A percentile compares a stretch with the other conserved stretches of the same genome.
Conservation (phyloP, 35 echinoderm and acorn worm species). For the Acanthaster planci region DNA sequence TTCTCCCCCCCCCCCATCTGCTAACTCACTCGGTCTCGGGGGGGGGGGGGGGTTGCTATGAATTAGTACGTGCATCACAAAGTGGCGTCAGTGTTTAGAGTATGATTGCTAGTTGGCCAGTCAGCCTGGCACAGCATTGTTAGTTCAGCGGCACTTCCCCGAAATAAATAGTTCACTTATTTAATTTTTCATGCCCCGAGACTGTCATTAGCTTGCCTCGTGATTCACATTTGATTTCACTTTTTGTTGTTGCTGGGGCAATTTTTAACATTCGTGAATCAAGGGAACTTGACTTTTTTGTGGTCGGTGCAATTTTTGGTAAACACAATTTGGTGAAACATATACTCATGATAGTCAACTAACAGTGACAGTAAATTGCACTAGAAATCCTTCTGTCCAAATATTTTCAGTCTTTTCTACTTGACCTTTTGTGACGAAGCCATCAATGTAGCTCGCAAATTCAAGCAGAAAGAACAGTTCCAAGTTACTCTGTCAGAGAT, state of each 20-base stretch:
- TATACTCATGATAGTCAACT: no score
- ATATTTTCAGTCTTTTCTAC: no score
- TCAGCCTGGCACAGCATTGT: background rate
- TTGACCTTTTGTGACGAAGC: no score
- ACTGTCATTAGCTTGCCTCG: slow-evolving; percentile 10
- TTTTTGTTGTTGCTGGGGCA: slow-evolving; percentile 8
- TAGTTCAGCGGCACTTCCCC: slow-evolving; percentile 12
- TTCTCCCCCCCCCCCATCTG: background rate
- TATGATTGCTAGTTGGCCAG: slow-evolving; percentile 2
- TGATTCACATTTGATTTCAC: slow-evolving; percentile 18
- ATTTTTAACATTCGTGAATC: background rate
- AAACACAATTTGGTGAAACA: no score
- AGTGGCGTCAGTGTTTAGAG: slow-evolving; percentile 21
- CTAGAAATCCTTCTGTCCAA: no score
- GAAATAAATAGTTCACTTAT: slow-evolving; percentile 32
- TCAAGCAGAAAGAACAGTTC: no score
- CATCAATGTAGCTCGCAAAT: no score
- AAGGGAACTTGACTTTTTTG: no score
- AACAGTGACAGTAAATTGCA: no score
- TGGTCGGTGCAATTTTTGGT: no score
- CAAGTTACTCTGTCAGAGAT: no score
- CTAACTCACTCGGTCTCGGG: background rate
- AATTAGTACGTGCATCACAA: slow-evolving; percentile 29
- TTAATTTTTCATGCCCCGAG: background rate
- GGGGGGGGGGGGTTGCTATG: background rate